These are phyloP conservation scores for Zosterops pallidus DNA, from an alignment of 2,113 vertebrate species.

Conservation along the genomic window DNA sequence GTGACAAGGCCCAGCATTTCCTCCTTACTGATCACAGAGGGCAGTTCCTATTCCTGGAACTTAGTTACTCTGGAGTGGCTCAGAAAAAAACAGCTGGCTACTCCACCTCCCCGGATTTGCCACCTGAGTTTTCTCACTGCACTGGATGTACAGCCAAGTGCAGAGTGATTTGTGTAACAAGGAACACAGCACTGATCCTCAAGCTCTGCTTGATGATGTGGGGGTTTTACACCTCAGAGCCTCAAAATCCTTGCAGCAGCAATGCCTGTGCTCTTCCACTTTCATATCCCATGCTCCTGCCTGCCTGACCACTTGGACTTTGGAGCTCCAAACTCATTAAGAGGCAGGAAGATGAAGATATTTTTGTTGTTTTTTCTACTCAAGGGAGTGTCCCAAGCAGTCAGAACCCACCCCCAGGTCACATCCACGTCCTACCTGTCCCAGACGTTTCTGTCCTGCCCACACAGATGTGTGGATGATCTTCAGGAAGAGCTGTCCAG, in stretches of 20 bases:
- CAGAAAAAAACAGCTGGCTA: background rate
- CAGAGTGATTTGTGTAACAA: background rate
- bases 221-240: background rate
- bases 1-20: background rate
- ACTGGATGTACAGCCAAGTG: background rate
- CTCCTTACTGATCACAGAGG: background rate
- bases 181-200: background rate
- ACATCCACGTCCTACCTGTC: conserved; percentile 80
- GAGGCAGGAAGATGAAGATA: background rate
- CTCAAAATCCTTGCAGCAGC: background rate
- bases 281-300: background rate
- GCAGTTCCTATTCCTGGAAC: background rate
- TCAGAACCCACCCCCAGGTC: background rate
- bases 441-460: conserved; percentile 98
- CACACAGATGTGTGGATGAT: conserved; percentile 99
- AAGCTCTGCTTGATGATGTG: background rate
- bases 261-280: background rate
- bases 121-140: background rate
- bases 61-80: background rate
- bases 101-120: background rate
- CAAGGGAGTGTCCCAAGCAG: background rate
- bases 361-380: background rate
- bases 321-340: background rate
- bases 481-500: conserved; percentile 98
- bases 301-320: background rate